phyloP scores from a whole-genome alignment of 2,113 vertebrate genomes.

The Poeciliopsis prolifica region DNA sequence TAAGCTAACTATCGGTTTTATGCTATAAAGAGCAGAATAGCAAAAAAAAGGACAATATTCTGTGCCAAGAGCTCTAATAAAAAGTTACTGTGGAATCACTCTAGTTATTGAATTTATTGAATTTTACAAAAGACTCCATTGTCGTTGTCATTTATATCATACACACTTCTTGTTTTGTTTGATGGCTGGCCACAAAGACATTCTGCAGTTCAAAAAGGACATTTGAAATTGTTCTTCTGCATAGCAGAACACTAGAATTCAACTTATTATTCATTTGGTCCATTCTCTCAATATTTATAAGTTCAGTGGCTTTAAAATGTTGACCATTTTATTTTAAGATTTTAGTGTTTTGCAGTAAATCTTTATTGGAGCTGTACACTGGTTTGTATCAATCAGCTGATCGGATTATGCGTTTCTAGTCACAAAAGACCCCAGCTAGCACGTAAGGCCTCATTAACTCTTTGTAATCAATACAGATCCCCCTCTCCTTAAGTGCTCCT shows the following conservation, averaged over 20 bases:
- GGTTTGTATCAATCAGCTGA: conserved; percentile 58
- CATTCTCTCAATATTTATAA: not conserved
- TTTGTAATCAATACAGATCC: conserved; percentile 67
- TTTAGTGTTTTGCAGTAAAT: not conserved
- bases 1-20: not conserved
- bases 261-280: not conserved
- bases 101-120: not conserved
- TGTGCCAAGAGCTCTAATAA: not conserved
- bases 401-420: conserved; percentile 9
- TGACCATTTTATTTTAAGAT: not conserved
- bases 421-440: conserved; percentile 37
- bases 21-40: not conserved
- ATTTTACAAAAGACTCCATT: too few species aligned
- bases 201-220: not conserved
- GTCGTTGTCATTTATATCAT: not conserved
- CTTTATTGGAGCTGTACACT: conserved; percentile 4
- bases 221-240: not conserved
- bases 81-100: not conserved
- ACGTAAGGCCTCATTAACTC: conserved; percentile 66
- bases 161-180: not conserved
- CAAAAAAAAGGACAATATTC: not conserved
- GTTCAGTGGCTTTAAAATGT: not conserved
- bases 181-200: not conserved
- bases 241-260: too few species aligned
- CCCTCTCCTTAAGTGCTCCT: conserved; percentile 67